A percentile compares a stretch with the other conserved stretches of the same genome.
Evolutionary conservation across 2,888 invertebrate genomes (phyloP).

Genomic region (Eupithecia subfuscata): DNA sequence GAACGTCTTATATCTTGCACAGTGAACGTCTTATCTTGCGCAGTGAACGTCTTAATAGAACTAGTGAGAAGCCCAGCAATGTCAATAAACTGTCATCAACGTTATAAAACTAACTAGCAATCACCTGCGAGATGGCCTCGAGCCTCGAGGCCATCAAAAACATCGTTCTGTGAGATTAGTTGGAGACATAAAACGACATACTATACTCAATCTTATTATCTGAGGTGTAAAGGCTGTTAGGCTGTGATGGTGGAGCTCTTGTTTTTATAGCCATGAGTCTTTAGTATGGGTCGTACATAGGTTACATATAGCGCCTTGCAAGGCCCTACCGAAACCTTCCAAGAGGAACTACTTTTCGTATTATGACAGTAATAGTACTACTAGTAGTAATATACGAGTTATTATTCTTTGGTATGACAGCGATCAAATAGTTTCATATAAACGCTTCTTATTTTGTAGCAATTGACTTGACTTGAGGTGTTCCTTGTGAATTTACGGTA

Average conservation of each 20-base stretch:
- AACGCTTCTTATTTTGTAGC: background rate
- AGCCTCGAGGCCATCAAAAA: constrained; percentile 24
- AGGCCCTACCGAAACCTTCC: no score
- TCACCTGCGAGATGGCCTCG: constrained; percentile 19
- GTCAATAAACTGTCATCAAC: constrained; percentile 21
- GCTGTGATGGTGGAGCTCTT: constrained; percentile 11
- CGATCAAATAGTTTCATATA: background rate
- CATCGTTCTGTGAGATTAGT: constrained; percentile 29
- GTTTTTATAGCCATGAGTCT: background rate
- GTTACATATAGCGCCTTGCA: no score
- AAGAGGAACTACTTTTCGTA: background rate
- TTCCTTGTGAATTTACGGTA: background rate
- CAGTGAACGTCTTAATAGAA: background rate
- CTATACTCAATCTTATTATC: constrained; percentile 26
- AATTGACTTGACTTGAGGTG: background rate
- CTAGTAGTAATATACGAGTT: no score
- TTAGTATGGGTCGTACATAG: background rate
- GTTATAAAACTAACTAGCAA: constrained; percentile 29
- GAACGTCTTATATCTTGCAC: background rate
- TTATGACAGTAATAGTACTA: no score
- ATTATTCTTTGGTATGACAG: background rate
- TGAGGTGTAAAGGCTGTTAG: constrained; percentile 23
- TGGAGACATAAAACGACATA: constrained; percentile 27
- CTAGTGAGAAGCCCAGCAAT: background rate
- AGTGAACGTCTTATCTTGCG: background rate